Evolutionary conservation across 2,113 vertebrate genomes (phyloP).

Genomic region (Bubalus kerabau): DNA sequence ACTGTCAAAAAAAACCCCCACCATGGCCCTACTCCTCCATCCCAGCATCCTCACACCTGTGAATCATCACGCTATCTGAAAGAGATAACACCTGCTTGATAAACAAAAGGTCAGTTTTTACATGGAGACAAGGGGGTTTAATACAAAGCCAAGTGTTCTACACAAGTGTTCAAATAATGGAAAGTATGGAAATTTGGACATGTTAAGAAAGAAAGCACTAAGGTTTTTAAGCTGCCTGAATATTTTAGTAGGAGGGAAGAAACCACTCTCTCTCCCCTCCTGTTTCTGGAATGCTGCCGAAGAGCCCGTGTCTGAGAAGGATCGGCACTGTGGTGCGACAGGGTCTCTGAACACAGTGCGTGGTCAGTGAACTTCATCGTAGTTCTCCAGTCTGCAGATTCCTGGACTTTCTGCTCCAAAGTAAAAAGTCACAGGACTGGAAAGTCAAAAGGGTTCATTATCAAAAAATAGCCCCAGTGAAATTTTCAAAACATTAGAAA

Average conservation of each 20-base stretch:
- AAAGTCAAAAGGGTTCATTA: conserved; percentile 74
- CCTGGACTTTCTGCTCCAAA: conserved; percentile 65
- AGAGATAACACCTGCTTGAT: conserved; percentile 58
- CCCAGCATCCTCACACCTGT: conserved; percentile 62
- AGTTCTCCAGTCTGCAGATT: conserved; percentile 71
- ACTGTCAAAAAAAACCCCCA: conserved; percentile 44
- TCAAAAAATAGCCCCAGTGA: conserved; percentile 74
- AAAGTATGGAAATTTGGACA: conserved; percentile 77
- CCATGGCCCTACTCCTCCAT: not conserved
- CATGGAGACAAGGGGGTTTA: conserved; percentile 76
- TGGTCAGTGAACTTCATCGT: conserved; percentile 65
- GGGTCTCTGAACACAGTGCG: conserved; percentile 74
- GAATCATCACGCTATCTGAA: conserved; percentile 71
- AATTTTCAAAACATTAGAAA: conserved; percentile 72
- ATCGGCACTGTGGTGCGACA: conserved; percentile 75
- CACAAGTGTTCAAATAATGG: conserved; percentile 75
- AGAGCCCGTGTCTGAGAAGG: conserved; percentile 73
- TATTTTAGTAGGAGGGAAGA: conserved; percentile 72
- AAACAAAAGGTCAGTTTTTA: conserved; percentile 78
- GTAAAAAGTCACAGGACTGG: conserved; percentile 68
- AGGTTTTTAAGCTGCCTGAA: conserved; percentile 89
- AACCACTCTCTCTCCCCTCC: conserved; percentile 52
- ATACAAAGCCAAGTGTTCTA: conserved; percentile 78
- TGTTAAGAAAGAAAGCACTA: conserved; percentile 81
- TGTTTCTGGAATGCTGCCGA: conserved; percentile 84